Conservation (phyloP, 1,140 invertebrate species). For the Panulirus ornatus region DNA sequence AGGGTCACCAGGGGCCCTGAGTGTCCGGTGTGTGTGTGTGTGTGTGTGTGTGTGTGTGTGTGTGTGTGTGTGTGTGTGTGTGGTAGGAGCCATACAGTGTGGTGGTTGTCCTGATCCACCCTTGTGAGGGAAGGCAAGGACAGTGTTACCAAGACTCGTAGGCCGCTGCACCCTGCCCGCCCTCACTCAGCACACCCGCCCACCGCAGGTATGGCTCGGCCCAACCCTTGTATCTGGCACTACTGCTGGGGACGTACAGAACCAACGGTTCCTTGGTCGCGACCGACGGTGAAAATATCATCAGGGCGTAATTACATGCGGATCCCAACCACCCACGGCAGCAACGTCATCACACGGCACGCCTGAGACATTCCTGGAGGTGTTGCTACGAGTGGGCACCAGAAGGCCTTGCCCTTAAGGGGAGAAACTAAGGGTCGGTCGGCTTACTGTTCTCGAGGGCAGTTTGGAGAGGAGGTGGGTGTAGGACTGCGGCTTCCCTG, state of each 20-base stretch:
- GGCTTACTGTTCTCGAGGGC: neutral
- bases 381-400: too few relatives aligned
- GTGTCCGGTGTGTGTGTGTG: neutral
- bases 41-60: neutral
- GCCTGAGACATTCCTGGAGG: too few relatives aligned
- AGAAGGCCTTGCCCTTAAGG: neutral
- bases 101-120: neutral
- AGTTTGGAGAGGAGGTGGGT: neutral
- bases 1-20: too few relatives aligned
- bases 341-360: too few relatives aligned
- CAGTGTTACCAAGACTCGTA: constrained; percentile 27
- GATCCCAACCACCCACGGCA: too few relatives aligned
- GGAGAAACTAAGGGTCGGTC: constrained; percentile 11
- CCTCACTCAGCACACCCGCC: neutral
- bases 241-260: too few relatives aligned
- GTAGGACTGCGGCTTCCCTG: constrained; percentile 19
- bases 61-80: neutral
- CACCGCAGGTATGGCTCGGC: neutral
- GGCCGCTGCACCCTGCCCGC: neutral
- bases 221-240: neutral
- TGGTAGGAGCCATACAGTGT: constrained; percentile 30
- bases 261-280: too few relatives aligned
- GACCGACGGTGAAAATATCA: too few relatives aligned
- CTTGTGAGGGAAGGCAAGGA: neutral
- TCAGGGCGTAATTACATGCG: too few relatives aligned